Base-by-base conservation (phyloP, 2,113 vertebrate species). In the Neolamprologus variostigma region DNA sequence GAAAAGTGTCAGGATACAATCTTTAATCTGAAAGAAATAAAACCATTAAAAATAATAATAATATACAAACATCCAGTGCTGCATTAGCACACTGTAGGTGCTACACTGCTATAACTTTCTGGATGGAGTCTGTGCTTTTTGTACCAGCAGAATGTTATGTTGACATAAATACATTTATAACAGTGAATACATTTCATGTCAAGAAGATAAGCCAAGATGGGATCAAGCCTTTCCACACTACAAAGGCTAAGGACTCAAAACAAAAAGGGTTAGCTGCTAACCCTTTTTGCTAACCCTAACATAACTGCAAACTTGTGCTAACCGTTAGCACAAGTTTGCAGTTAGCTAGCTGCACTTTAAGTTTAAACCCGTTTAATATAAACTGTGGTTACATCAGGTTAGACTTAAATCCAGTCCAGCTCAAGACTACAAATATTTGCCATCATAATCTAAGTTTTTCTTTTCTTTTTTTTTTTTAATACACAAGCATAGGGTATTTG, bases 121-220 rank as follows among this genome's bases (percentile, higher is more conserved):
- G 5, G 13, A 45, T 45, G 21, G 68, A 73, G 68, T 9, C 13
- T 73, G 40, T 26, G 68, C 13, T 73, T 17, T 73, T 26, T 73
- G 40, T 16, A 10, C 13, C 40, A 26, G 2, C 0, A 26, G 3
- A 0, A 73, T 16, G 3, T 9, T 45, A 73, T 73, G 8, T 26
- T 73, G 21, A 73, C 21, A 73, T 26, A 26, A 42, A 47, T 28
- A 28, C 21, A 73, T 45, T 73, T 45, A 9, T 23, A 42, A 42
- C 13, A 47, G 68, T 31, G 14, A 50, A 28, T 28, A 28, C 1
- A 8, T 76, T 31, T 76, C 9, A 50, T 76, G 26, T 17, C 23
- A 31, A 50, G 4, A 47, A 28, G 16, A 50, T 16, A 2, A 37
- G 37, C 8, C 13, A 73, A 26, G 37, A 73, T 63, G 66, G 5